Conservation (phyloP, 2,113 vertebrate species). For the Tupaia chinensis region DNA sequence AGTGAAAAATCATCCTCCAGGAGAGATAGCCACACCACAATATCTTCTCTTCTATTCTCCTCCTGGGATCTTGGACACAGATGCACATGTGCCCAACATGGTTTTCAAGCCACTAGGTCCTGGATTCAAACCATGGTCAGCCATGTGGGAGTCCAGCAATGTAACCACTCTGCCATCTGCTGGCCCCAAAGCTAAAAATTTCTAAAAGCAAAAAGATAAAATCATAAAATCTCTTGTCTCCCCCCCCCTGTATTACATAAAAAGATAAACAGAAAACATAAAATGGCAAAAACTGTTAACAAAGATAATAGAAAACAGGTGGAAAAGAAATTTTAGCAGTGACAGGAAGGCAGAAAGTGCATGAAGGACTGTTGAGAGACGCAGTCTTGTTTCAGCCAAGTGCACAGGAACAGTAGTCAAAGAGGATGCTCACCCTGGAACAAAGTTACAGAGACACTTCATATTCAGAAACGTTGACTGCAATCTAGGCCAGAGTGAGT, state of each 20-base stretch:
- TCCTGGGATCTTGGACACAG: too few relatives aligned
- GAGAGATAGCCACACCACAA: too few relatives aligned
- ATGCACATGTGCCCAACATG: too few relatives aligned
- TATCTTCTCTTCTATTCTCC: too few relatives aligned
- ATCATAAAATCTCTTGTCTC: background rate
- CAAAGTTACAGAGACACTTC: background rate
- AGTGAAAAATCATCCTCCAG: too few relatives aligned
- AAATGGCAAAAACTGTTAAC: background rate
- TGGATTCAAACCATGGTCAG: too few relatives aligned
- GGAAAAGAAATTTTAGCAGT: background rate
- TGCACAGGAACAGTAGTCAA: rapidly evolving
- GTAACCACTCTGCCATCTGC: too few relatives aligned
- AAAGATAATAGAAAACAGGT: background rate
- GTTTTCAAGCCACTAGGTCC: too few relatives aligned
- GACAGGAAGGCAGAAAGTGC: background rate
- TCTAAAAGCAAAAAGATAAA: background rate
- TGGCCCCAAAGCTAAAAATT: background rate
- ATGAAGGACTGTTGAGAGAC: background rate
- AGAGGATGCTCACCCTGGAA: background rate
- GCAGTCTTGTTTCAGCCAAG: background rate
- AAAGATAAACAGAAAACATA: background rate
- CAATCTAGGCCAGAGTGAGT: background rate
- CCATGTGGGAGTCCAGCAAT: too few relatives aligned
- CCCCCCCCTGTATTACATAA: background rate
- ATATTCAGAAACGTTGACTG: background rate